A percentile compares a stretch with the other conserved stretches of the same genome.
Conservation (phyloP, 2,113 vertebrate species). For the Nothobranchius kuhntae region DNA sequence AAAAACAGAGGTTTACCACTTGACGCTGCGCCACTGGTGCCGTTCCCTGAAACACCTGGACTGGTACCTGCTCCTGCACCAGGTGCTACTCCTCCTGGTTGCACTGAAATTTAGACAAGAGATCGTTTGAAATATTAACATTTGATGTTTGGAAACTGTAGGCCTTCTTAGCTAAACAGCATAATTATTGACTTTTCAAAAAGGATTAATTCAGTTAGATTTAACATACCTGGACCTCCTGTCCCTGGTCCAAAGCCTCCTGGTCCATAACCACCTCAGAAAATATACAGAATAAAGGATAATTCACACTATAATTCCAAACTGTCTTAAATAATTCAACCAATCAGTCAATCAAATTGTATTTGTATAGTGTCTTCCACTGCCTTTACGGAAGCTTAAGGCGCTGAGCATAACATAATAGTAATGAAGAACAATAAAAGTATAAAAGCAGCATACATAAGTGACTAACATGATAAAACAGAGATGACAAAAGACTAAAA, state of each 20-base stretch:
- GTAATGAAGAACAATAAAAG: too few relatives aligned
- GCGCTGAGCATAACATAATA: too few relatives aligned
- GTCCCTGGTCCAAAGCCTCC: constrained; percentile 24
- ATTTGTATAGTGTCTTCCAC: too few relatives aligned
- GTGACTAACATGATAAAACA: too few relatives aligned
- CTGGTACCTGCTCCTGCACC: constrained; percentile 33
- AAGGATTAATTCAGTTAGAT: neutral
- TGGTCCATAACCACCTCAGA: constrained; percentile 25
- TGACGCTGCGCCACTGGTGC: constrained; percentile 30
- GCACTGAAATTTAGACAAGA: constrained; percentile 46
- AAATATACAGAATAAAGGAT: neutral
- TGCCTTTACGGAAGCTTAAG: too few relatives aligned
- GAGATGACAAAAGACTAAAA: too few relatives aligned
- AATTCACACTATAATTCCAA: too few relatives aligned
- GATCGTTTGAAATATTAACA: too few relatives aligned
- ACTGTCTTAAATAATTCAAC: neutral
- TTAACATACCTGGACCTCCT: constrained; percentile 31
- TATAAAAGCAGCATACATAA: too few relatives aligned
- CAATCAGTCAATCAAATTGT: too few relatives aligned
- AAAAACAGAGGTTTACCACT: constrained; percentile 32
- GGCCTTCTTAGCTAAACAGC: too few relatives aligned
- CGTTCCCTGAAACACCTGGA: constrained; percentile 31
- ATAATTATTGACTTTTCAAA: neutral
- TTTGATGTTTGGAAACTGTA: too few relatives aligned
- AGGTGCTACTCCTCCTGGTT: constrained; percentile 46